These are phyloP conservation scores for Apteryx owenii DNA, from an alignment of 2,113 vertebrate species.

Conservation along the genomic window DNA sequence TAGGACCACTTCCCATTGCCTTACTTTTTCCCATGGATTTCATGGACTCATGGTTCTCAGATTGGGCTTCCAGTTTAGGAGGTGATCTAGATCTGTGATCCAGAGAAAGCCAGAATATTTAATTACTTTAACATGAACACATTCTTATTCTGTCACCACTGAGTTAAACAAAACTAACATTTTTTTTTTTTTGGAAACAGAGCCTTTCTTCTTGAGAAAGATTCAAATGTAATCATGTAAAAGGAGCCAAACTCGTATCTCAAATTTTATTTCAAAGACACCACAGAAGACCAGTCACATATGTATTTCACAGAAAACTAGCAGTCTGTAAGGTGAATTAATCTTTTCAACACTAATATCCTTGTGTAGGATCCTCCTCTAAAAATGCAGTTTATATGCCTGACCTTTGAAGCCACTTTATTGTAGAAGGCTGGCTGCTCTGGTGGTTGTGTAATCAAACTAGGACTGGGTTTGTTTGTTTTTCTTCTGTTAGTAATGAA, in stretches of 20 bases:
- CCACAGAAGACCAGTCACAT: not conserved
- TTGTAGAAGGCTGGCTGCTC: not conserved
- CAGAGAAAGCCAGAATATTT: not conserved
- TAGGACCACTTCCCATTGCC: not conserved
- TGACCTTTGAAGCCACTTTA: not conserved
- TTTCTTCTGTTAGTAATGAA: conserved; percentile 28
- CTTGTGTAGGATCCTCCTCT: not conserved
- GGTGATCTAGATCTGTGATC: not conserved
- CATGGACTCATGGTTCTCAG: not conserved
- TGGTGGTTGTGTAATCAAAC: not conserved
- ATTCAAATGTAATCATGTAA: not conserved
- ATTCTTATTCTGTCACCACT: not conserved
- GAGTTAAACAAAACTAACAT: not conserved
- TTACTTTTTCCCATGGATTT: not conserved
- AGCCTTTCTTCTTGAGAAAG: not conserved
- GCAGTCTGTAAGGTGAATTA: not conserved
- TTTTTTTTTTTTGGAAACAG: not conserved
- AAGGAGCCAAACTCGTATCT: not conserved
- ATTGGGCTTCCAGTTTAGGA: not conserved
- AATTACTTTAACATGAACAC: not conserved
- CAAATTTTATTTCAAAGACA: not conserved
- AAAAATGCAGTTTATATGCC: not conserved
- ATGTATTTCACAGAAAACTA: not conserved
- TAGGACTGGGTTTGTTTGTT: conserved; percentile 7
- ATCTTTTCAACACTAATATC: not conserved